phyloP scores from a whole-genome alignment of 92 coral and sea anemone species.

The Palythoa grandiflora region DNA sequence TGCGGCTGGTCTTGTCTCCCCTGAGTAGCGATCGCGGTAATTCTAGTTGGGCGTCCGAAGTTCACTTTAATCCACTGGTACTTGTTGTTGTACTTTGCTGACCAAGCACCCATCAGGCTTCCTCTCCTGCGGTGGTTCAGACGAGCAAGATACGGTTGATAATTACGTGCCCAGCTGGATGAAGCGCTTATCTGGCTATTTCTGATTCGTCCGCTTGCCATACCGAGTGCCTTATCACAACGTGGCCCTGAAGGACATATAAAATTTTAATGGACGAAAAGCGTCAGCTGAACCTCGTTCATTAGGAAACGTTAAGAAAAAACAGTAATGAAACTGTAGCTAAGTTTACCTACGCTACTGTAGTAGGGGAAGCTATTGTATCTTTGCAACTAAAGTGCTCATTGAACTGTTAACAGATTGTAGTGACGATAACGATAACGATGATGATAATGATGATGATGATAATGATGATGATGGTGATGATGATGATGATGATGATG shows the following conservation, averaged over 20 bases:
- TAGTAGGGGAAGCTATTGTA: no score
- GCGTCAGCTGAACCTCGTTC: no score
- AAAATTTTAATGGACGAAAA: neutral
- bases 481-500: no score
- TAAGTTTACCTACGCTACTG: no score
- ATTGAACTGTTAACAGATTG: no score
- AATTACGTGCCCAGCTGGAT: slow-evolving; percentile 26
- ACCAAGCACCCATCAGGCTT: slow-evolving; percentile 25
- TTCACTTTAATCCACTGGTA: slow-evolving; percentile 35
- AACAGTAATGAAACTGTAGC: no score
- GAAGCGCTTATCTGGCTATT: slow-evolving; percentile 37
- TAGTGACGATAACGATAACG: no score
- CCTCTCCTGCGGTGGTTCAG: slow-evolving; percentile 39
- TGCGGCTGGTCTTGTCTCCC: slow-evolving; percentile 36
- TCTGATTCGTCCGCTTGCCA: slow-evolving; percentile 32
- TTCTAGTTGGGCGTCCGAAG: slow-evolving; percentile 29
- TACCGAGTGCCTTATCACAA: slow-evolving; percentile 36
- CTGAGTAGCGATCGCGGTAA: slow-evolving; percentile 31
- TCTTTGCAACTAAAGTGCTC: no score
- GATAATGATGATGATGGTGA: no score
- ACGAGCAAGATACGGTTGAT: slow-evolving; percentile 28
- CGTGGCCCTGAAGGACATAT: slow-evolving; percentile 13
- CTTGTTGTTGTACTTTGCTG: slow-evolving; percentile 40
- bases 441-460: no score
- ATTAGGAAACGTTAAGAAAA: no score